Conservation (phyloP, 2,888 invertebrate species). For the Minunthozetes semirufus region DNA sequence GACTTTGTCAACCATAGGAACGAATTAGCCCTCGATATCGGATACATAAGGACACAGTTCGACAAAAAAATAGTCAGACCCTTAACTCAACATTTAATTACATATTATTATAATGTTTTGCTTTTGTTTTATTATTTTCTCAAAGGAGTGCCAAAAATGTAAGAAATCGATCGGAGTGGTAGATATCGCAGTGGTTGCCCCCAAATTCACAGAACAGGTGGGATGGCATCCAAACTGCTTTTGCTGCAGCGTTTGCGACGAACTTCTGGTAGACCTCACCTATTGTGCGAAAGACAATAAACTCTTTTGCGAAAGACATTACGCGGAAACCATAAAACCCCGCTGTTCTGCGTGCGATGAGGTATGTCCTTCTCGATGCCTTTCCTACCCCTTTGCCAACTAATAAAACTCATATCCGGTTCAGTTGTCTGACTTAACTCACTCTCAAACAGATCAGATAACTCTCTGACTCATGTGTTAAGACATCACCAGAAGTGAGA, state of each 20-base stretch:
- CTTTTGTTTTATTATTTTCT: background rate
- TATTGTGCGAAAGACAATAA: slow-evolving; percentile 86
- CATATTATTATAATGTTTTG: background rate
- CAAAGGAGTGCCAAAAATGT: slow-evolving; percentile 74
- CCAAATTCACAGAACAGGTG: slow-evolving; percentile 66
- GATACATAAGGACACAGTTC: slow-evolving; percentile 51
- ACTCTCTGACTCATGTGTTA: no score
- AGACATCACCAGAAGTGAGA: no score
- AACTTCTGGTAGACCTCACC: slow-evolving; percentile 88
- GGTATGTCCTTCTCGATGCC: slow-evolving; percentile 58
- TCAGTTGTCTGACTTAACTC: background rate
- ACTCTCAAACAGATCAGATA: background rate
- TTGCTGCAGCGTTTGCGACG: slow-evolving; percentile 75
- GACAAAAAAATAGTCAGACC: slow-evolving; percentile 33
- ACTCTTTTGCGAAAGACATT: slow-evolving; percentile 88
- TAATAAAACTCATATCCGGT: background rate
- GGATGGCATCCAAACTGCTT: slow-evolving; percentile 82
- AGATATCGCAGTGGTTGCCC: slow-evolving; percentile 74
- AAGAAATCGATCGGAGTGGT: slow-evolving; percentile 68
- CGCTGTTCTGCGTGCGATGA: slow-evolving; percentile 96
- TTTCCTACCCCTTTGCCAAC: background rate
- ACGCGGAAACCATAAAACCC: slow-evolving; percentile 90
- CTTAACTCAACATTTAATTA: background rate
- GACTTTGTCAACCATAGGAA: slow-evolving; percentile 91
- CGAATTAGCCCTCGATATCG: slow-evolving; percentile 91